These are phyloP conservation scores for Tachina lurida DNA, from an alignment of 2,888 invertebrate species.

Conservation along the genomic window DNA sequence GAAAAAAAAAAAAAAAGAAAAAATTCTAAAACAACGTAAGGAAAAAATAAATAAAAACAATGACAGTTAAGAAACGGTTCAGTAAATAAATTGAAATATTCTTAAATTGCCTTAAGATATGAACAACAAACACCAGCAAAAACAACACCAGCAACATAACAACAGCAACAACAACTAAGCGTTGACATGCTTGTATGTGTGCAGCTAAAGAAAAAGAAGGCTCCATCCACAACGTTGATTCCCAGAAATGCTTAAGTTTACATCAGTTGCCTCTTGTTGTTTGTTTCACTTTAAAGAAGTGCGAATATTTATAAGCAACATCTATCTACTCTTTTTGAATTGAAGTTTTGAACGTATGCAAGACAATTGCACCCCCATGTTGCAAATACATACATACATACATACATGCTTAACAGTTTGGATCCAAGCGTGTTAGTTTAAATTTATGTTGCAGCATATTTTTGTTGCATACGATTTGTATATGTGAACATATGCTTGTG, in stretches of 20 bases:
- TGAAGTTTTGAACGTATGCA: not conserved
- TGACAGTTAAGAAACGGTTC: slow-evolving; percentile 63
- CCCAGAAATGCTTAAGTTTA: slow-evolving; percentile 45
- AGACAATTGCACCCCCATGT: slow-evolving; percentile 67
- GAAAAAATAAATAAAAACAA: slow-evolving; percentile 60
- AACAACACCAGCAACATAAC: slow-evolving; percentile 3
- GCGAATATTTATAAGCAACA: slow-evolving; percentile 38
- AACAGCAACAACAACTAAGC: not conserved
- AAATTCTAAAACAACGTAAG: slow-evolving; percentile 24
- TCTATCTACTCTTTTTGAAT: slow-evolving; percentile 10
- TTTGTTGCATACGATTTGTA: slow-evolving; percentile 14
- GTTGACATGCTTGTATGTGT: not conserved
- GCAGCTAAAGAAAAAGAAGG: slow-evolving; percentile 9
- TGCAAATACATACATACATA: not conserved
- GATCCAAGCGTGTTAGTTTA: not conserved
- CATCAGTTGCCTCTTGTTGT: slow-evolving; percentile 15
- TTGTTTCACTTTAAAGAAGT: slow-evolving; percentile 56
- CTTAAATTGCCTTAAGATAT: slow-evolving; percentile 65
- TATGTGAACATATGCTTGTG: not conserved
- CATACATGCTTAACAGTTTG: not conserved
- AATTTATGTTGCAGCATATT: slow-evolving; percentile 48
- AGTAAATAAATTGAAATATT: slow-evolving; percentile 71
- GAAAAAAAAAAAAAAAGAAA: slow-evolving; percentile 13
- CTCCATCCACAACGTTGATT: slow-evolving; percentile 35
- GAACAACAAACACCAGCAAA: slow-evolving; percentile 21